Evolutionary conservation across 2,113 vertebrate species (phyloP).

Genomic region (Perognathus longimembris): DNA sequence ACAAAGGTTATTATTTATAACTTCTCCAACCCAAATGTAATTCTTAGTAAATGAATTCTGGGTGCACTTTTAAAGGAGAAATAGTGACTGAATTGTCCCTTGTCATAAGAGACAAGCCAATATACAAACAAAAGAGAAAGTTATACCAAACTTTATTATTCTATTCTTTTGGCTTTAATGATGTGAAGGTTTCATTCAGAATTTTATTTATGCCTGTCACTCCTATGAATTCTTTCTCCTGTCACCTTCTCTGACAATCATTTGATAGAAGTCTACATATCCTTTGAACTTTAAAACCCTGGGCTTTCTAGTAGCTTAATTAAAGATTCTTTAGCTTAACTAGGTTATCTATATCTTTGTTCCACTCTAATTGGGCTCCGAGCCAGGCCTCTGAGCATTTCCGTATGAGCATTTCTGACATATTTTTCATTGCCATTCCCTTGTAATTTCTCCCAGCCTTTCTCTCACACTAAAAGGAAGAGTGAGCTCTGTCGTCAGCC

Average conservation of each 20-base stretch:
- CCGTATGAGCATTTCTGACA: constrained; percentile 52
- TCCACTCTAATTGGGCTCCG: constrained; percentile 43
- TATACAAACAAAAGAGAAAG: neutral
- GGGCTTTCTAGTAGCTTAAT: constrained; percentile 72
- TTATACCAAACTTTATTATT: neutral
- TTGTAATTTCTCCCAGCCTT: neutral
- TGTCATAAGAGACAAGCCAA: neutral
- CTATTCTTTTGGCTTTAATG: neutral
- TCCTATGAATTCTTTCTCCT: constrained; percentile 20
- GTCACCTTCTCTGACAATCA: constrained; percentile 52
- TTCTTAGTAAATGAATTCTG: neutral
- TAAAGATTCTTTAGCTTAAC: constrained; percentile 70
- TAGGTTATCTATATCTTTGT: constrained; percentile 67
- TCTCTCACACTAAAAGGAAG: neutral
- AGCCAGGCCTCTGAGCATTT: constrained; percentile 49
- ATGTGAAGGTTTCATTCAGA: constrained; percentile 11
- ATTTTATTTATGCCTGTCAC: constrained; percentile 59
- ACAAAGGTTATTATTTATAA: constrained; percentile 2
- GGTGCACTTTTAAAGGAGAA: neutral
- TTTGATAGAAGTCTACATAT: constrained; percentile 66
- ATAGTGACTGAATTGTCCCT: neutral
- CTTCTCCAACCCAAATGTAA: neutral
- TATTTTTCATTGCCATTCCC: neutral
- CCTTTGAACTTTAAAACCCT: constrained; percentile 76
- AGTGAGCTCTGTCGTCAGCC: neutral